These are phyloP conservation scores for Nannoperca australis DNA, from an alignment of 2,797 vertebrate genomes.

Conservation along the genomic window DNA sequence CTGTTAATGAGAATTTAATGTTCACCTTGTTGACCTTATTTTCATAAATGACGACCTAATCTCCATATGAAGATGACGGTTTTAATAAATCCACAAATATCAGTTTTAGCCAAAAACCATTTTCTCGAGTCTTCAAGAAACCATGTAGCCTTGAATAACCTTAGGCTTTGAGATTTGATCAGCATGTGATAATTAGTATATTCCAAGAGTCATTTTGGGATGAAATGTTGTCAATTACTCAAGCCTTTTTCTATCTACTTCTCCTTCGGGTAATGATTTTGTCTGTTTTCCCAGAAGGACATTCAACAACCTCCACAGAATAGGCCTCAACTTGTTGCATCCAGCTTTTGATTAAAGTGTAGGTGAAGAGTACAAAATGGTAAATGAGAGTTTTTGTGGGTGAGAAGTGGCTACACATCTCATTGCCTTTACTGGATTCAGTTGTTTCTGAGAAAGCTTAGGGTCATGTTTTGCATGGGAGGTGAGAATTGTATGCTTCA, in stretches of 20 bases:
- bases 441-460: neutral
- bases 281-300: constrained; percentile 20
- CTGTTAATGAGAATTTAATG: neutral
- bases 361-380: constrained; percentile 7
- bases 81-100: constrained; percentile 4
- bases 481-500: neutral
- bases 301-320: constrained; percentile 12
- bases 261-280: constrained; percentile 19
- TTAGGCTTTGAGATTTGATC: constrained; percentile 16
- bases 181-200: constrained; percentile 26
- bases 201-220: neutral
- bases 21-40: constrained; percentile 7
- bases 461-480: neutral
- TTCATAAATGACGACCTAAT: neutral
- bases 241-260: neutral
- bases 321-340: constrained; percentile 7
- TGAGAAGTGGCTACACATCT: neutral
- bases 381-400: constrained; percentile 6
- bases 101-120: neutral
- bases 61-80: constrained; percentile 4
- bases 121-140: neutral
- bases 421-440: neutral
- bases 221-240: constrained; percentile 25
- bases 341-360: constrained; percentile 21
- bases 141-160: constrained; percentile 11